Conservation (phyloP, 2,113 vertebrate genomes). For the Passer montanus region DNA sequence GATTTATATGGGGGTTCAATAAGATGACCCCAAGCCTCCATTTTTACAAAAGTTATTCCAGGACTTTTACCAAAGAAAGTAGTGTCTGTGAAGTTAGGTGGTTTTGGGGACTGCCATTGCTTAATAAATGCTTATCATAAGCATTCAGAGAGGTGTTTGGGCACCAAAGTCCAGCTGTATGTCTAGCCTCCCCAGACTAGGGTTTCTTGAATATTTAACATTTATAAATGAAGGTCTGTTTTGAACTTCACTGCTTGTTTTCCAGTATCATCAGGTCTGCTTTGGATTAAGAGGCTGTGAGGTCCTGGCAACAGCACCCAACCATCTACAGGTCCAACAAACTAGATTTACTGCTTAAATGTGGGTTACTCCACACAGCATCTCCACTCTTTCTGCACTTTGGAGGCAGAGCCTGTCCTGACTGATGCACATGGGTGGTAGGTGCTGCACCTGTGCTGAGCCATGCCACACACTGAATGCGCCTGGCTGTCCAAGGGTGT, state of each 20-base stretch:
- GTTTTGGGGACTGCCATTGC: background rate
- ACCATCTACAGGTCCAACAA: background rate
- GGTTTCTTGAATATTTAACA: fast-evolving
- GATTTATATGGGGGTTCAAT: fast-evolving
- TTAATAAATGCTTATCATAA: background rate
- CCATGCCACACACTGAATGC: background rate
- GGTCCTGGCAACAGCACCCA: background rate
- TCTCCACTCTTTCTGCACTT: background rate
- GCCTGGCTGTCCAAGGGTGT: background rate
- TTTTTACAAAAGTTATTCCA: background rate
- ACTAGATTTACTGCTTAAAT: background rate
- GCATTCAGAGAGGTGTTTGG: background rate
- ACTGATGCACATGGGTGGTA: background rate
- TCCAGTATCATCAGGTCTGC: background rate
- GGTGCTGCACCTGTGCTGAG: background rate
- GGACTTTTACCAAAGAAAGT: background rate
- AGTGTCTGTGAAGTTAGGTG: background rate
- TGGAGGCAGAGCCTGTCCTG: background rate
- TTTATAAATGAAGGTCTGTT: background rate
- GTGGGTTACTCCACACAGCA: background rate
- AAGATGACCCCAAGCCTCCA: background rate
- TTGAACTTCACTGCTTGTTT: background rate
- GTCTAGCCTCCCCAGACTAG: background rate
- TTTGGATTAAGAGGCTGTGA: background rate
- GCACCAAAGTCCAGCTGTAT: background rate